Conservation (phyloP, 2,888 invertebrate genomes). For the Metopia argyrocephala region DNA sequence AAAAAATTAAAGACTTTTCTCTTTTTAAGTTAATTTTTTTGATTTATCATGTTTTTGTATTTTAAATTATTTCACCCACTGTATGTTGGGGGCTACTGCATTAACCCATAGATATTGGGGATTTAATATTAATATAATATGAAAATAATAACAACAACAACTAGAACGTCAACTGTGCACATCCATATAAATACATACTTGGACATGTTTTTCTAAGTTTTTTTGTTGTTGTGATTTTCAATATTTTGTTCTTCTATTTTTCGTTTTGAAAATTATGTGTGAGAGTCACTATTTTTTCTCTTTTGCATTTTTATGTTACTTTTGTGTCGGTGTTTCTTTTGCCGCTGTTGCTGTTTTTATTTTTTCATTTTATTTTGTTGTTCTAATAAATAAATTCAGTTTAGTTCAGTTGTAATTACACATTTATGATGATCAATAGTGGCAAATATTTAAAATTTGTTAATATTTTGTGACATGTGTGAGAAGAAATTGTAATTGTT, state of each 20-base stretch:
- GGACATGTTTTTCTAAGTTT: conserved; percentile 41
- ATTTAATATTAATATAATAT: conserved; percentile 53
- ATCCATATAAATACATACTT: conserved; percentile 36
- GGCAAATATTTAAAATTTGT: background rate
- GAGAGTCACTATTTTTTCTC: conserved; percentile 17
- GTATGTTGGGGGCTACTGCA: conserved; percentile 23
- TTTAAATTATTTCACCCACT: conserved; percentile 17
- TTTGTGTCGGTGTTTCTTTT: conserved; percentile 8
- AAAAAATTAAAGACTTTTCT: too few relatives aligned
- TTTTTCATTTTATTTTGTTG: conserved; percentile 32
- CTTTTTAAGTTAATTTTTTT: background rate
- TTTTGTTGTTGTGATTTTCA: conserved; percentile 20
- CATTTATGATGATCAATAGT: conserved; percentile 57
- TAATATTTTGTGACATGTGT: background rate
- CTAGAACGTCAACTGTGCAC: conserved; percentile 4
- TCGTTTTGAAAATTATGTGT: conserved; percentile 21
- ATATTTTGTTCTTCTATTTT: background rate
- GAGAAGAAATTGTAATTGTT: too few relatives aligned
- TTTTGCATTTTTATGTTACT: conserved; percentile 11
- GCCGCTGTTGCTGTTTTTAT: conserved; percentile 2
- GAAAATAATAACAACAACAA: conserved; percentile 5
- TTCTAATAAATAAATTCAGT: conserved; percentile 47
- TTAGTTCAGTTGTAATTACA: conserved; percentile 55
- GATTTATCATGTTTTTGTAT: background rate
- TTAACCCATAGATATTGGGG: conserved; percentile 27